Conservation (phyloP, 2,888 invertebrate species). For the Drosophila ustulata region DNA sequence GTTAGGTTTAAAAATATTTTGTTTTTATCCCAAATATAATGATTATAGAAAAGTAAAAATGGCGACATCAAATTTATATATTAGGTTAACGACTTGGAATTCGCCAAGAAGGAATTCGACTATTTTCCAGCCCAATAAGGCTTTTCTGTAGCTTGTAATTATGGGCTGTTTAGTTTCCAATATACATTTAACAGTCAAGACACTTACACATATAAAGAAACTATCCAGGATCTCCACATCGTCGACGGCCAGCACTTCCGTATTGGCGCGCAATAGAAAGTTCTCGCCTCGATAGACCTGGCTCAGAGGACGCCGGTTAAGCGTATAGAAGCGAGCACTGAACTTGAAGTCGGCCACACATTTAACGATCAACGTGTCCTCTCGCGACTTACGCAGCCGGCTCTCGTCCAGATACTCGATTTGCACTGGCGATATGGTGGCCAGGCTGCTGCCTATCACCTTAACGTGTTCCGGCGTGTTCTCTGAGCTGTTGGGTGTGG, state of each 20-base stretch:
- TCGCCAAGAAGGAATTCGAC: no score
- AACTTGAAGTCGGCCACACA: conserved; percentile 84
- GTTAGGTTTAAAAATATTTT: no score
- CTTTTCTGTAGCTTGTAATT: no score
- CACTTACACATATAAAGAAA: conserved; percentile 85
- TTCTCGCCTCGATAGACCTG: conserved; percentile 84
- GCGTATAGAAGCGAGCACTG: conserved; percentile 83
- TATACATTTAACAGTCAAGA: no score
- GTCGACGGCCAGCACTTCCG: conserved; percentile 81
- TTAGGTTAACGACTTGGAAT: no score
- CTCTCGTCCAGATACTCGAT: conserved; percentile 83
- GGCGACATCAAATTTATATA: no score
- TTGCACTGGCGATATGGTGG: conserved; percentile 80
- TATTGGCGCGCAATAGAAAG: conserved; percentile 83
- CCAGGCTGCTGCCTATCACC: conserved; percentile 43
- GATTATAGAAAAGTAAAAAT: no score
- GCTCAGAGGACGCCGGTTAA: conserved; percentile 81
- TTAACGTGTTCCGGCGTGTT: conserved; percentile 80
- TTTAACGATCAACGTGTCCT: conserved; percentile 79
- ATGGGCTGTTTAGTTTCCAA: no score
- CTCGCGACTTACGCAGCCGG: conserved; percentile 82
- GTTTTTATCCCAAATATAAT: no score
- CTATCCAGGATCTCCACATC: conserved; percentile 84
- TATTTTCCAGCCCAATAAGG: no score
- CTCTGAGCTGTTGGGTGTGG: conserved; percentile 73